phyloP scores from a whole-genome alignment of 2,797 vertebrate species.

The Mus spretus region DNA sequence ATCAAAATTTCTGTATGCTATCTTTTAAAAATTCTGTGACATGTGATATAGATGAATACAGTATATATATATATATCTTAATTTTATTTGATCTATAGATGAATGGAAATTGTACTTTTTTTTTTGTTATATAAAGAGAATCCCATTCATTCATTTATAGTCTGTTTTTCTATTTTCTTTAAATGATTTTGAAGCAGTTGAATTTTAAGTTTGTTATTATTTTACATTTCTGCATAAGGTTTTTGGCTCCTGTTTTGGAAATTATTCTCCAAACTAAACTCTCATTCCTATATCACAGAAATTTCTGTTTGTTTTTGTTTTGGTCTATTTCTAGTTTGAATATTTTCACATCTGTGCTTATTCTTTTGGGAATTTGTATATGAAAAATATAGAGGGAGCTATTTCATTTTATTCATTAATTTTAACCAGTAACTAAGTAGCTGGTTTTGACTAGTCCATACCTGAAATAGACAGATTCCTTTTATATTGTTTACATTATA shows the following conservation, averaged over 20 bases:
- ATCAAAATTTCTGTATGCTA: neutral
- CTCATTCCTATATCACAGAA: neutral
- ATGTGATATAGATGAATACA: neutral
- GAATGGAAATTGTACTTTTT: neutral
- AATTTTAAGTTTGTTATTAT: neutral
- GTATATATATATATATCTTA: neutral
- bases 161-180: neutral
- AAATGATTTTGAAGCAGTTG: neutral
- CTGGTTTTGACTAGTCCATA: neutral
- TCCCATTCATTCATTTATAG: neutral
- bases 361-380: neutral
- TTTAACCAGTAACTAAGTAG: neutral
- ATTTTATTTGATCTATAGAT: neutral
- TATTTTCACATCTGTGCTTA: slow-evolving; percentile 1
- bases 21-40: neutral
- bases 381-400: neutral
- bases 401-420: neutral
- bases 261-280: neutral
- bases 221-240: neutral
- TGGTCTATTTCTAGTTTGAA: neutral
- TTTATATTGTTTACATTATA: neutral
- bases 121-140: neutral
- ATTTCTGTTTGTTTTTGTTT: neutral
- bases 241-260: slow-evolving; percentile 20
- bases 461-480: neutral